A percentile compares a stretch with the other conserved stretches of the same genome.
These are phyloP conservation scores for Microcebus griseorufus DNA, from an alignment of 2,113 vertebrate species.

Conservation along the genomic window DNA sequence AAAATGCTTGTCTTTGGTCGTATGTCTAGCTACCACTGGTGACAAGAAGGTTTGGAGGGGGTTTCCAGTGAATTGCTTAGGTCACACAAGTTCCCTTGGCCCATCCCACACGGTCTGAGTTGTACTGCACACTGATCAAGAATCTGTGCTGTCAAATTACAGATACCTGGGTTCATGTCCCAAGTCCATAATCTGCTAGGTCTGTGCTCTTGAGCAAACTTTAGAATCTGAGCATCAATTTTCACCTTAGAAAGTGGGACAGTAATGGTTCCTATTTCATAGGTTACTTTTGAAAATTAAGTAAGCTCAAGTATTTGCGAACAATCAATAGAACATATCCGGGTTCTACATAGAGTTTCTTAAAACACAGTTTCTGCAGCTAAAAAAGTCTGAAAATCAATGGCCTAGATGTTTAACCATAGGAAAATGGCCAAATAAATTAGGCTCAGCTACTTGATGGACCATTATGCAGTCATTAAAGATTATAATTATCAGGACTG, in stretches of 20 bases:
- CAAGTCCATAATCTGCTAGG: background rate
- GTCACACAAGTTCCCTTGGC: rapidly evolving
- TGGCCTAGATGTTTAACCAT: slow-evolving; percentile 64
- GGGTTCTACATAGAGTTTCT: slow-evolving; percentile 15
- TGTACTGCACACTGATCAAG: rapidly evolving
- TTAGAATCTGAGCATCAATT: background rate
- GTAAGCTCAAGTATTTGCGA: background rate
- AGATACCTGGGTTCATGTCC: background rate
- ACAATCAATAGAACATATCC: slow-evolving; percentile 52
- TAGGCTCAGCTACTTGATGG: slow-evolving; percentile 57
- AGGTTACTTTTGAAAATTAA: background rate
- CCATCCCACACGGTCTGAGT: rapidly evolving
- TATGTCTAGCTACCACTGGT: rapidly evolving
- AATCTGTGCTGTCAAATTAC: background rate
- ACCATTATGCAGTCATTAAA: slow-evolving; percentile 64
- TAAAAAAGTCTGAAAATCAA: slow-evolving; percentile 55
- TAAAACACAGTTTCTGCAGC: slow-evolving; percentile 51
- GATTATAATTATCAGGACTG: background rate
- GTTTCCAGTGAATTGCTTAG: rapidly evolving
- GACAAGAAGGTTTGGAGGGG: background rate
- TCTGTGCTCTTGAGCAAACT: background rate
- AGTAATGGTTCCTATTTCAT: background rate
- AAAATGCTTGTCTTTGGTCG: too few relatives aligned
- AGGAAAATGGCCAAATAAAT: slow-evolving; percentile 72
- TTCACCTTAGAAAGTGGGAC: background rate